These are phyloP conservation scores for Bombyx huttoni DNA, from an alignment of 2,888 invertebrate species.

Conservation along the genomic window DNA sequence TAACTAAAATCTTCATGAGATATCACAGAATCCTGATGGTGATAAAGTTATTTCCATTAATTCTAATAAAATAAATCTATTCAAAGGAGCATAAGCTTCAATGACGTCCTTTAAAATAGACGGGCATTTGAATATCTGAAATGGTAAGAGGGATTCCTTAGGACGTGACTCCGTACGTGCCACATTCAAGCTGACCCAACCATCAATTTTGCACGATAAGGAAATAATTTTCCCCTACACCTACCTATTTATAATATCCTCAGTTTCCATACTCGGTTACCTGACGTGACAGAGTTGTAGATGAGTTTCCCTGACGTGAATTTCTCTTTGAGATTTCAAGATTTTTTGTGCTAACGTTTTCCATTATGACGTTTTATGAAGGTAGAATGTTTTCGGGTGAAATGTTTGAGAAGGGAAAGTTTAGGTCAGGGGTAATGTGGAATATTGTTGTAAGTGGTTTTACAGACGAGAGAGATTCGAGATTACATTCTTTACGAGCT, in stretches of 20 bases:
- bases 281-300: not conserved
- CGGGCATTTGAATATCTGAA: constrained; percentile 45
- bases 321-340: not conserved
- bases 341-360: not conserved
- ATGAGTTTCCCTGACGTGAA: not conserved
- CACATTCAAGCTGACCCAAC: constrained; percentile 22
- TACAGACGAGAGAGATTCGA: not conserved
- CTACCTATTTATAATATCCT: constrained; percentile 12
- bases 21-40: not conserved
- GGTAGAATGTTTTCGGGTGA: not conserved
- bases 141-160: constrained; percentile 25
- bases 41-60: constrained; percentile 3
- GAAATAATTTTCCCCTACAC: constrained; percentile 25
- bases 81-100: constrained; percentile 23
- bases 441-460: not conserved
- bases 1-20: not conserved
- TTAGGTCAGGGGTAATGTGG: not conserved
- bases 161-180: constrained; percentile 25
- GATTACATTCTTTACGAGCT: not conserved
- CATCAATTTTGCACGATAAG: constrained; percentile 26
- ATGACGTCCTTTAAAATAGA: constrained; percentile 32
- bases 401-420: not conserved
- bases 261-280: not conserved
- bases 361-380: not conserved
- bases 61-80: constrained; percentile 17